Conservation (phyloP, 2,797 vertebrate species). For the Eremophila alpestris region DNA sequence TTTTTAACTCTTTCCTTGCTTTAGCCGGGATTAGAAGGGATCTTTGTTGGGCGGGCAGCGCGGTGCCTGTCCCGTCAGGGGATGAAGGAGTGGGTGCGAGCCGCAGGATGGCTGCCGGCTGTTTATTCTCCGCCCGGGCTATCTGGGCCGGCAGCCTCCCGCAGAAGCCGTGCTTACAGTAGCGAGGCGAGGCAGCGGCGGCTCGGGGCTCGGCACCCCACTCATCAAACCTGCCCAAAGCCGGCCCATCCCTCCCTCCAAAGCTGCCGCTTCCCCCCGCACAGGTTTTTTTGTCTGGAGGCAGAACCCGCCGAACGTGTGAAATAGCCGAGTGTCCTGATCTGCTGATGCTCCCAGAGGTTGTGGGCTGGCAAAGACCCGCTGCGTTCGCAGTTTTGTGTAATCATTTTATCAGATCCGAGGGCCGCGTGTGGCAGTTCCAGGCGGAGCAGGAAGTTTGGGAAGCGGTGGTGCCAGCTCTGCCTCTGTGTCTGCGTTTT, state of each 20-base stretch:
- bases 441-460: neutral
- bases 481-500: fast-evolving
- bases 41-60: neutral
- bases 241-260: neutral
- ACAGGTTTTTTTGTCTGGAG: neutral
- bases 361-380: constrained; percentile 5
- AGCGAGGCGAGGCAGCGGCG: too few relatives aligned
- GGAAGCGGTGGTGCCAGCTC: neutral
- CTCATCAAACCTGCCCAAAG: neutral
- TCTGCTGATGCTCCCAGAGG: neutral
- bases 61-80: neutral
- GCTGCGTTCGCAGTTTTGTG: neutral
- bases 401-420: constrained; percentile 5
- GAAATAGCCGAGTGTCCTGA: neutral
- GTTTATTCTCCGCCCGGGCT: neutral
- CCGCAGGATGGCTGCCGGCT: neutral
- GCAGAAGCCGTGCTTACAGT: neutral
- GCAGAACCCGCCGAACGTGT: fast-evolving
- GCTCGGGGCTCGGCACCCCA: neutral
- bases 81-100: neutral
- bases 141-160: neutral
- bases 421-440: neutral
- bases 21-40: neutral
- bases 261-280: fast-evolving
- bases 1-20: neutral